phyloP scores from a whole-genome alignment of 2,113 vertebrate genomes.

The Lagenorhynchus albirostris region DNA sequence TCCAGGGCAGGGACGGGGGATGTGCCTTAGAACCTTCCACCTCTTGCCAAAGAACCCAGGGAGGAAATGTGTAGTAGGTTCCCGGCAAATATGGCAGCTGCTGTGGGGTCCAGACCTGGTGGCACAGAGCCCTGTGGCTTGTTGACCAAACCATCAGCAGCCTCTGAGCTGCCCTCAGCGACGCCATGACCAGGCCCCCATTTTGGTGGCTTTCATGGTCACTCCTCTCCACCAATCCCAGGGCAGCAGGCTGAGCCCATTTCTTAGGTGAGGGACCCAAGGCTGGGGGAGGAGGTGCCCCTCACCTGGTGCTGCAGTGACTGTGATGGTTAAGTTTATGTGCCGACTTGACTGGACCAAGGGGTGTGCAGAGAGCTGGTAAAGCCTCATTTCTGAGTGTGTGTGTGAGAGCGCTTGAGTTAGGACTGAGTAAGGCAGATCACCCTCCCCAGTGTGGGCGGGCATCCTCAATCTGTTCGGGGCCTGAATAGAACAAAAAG shows the following conservation, averaged over 20 bases:
- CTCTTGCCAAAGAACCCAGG: neutral
- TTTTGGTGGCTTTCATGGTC: fast-evolving
- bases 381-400: neutral
- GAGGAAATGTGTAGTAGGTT: fast-evolving
- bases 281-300: neutral
- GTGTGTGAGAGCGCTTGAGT: neutral
- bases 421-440: neutral
- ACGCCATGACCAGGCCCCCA: neutral
- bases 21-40: neutral
- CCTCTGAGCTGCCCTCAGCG: neutral
- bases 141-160: neutral
- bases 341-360: neutral
- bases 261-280: neutral
- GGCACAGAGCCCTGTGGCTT: neutral
- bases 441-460: fast-evolving
- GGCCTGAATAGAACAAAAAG: neutral
- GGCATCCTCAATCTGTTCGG: neutral
- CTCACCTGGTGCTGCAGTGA: neutral
- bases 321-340: neutral
- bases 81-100: fast-evolving
- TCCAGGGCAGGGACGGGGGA: neutral
- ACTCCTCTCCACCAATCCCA: neutral
- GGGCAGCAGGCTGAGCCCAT: neutral
- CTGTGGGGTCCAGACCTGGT: neutral
- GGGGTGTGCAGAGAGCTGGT: neutral